Conservation (phyloP, 2,113 vertebrate species). For the Spea multiplicata region DNA sequence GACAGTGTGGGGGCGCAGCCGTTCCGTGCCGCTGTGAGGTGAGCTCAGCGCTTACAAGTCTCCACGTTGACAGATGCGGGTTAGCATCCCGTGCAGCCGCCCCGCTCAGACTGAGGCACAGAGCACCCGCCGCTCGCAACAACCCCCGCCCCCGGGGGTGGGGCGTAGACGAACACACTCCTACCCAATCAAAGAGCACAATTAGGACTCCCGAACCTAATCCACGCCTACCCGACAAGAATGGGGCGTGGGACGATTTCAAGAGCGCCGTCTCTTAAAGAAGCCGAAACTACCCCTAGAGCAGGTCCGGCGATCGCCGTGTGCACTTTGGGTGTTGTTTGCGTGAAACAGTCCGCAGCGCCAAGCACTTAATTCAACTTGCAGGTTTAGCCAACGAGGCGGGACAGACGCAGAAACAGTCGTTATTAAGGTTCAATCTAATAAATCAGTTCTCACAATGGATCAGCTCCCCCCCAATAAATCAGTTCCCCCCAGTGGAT, state of each 20-base stretch:
- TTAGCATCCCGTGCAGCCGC: conserved; percentile 3
- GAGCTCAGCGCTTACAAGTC: background rate
- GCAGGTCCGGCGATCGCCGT: too few relatives aligned
- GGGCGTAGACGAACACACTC: background rate
- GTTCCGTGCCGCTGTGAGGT: background rate
- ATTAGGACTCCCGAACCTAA: background rate
- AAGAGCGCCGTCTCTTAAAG: conserved; percentile 2
- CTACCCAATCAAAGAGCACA: conserved; percentile 6
- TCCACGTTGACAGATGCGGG: background rate
- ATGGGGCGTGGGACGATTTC: background rate
- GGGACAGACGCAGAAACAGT: too few relatives aligned
- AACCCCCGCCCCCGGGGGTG: conserved; percentile 30
- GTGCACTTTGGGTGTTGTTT: too few relatives aligned
- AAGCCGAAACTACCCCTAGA: background rate
- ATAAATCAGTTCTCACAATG: too few relatives aligned
- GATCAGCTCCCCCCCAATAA: too few relatives aligned
- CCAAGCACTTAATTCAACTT: too few relatives aligned
- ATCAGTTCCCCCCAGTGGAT: too few relatives aligned
- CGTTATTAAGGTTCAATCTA: too few relatives aligned
- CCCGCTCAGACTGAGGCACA: conserved; percentile 25
- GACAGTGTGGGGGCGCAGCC: background rate
- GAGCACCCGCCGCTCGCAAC: conserved; percentile 4
- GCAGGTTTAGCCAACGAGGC: too few relatives aligned
- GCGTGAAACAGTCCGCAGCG: too few relatives aligned
- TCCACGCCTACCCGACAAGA: background rate